These are phyloP conservation scores for Rana temporaria DNA, from an alignment of 2,113 vertebrate genomes.

Conservation along the genomic window DNA sequence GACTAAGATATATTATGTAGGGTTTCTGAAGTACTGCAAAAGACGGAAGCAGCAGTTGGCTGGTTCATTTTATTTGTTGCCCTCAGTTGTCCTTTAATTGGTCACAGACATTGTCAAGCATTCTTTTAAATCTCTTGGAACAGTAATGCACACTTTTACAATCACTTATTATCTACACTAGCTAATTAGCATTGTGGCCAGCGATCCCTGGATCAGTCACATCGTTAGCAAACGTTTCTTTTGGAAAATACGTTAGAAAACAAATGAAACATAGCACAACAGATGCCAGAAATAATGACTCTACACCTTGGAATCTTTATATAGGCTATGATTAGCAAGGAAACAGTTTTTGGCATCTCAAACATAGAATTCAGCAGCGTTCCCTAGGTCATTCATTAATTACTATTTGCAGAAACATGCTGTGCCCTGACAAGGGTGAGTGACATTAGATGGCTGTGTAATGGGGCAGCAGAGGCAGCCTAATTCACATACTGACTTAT, in stretches of 20 bases:
- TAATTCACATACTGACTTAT: not conserved
- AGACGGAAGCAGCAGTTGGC: too few relatives aligned
- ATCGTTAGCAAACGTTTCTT: not conserved
- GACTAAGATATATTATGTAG: too few relatives aligned
- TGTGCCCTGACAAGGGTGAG: conserved; percentile 14
- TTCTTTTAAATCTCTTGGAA: too few relatives aligned
- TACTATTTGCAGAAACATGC: conserved; percentile 8
- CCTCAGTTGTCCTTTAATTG: too few relatives aligned
- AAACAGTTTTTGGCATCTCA: conserved; percentile 5
- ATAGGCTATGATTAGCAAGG: conserved; percentile 2
- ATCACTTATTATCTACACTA: too few relatives aligned
- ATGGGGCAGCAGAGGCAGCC: not conserved
- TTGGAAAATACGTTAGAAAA: not conserved
- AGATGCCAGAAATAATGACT: not conserved
- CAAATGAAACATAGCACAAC: not conserved
- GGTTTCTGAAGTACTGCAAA: too few relatives aligned
- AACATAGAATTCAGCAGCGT: not conserved
- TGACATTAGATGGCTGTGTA: conserved; percentile 18
- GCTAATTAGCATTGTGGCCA: too few relatives aligned
- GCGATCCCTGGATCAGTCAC: too few relatives aligned
- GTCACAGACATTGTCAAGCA: too few relatives aligned
- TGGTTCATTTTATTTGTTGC: too few relatives aligned
- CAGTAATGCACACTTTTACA: too few relatives aligned
- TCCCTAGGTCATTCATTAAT: conserved; percentile 19
- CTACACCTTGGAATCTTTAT: not conserved